Conservation (phyloP, 92 coral and sea anemone genomes). For the Umimayanthus chanpuru region DNA sequence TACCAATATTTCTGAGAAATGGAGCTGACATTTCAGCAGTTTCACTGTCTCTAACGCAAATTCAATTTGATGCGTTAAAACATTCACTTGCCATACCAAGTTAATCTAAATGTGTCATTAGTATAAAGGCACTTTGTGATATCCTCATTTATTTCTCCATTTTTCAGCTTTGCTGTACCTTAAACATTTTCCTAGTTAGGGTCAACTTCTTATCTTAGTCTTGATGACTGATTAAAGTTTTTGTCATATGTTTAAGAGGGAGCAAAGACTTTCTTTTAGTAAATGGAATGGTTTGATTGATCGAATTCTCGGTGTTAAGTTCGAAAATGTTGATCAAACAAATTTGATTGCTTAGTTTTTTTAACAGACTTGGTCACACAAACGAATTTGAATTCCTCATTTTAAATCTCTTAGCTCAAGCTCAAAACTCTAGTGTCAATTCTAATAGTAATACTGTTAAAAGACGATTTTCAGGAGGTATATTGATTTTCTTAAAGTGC, state of each 20-base stretch:
- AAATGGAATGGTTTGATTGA: slow-evolving; percentile 9
- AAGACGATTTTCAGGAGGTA: not conserved
- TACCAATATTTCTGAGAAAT: not conserved
- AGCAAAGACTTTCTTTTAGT: slow-evolving; percentile 23
- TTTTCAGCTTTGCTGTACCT: slow-evolving; percentile 27
- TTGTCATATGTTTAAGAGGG: not conserved
- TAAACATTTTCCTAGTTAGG: not conserved
- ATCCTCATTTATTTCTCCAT: not conserved
- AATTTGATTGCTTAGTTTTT: not conserved
- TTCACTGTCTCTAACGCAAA: slow-evolving; percentile 1
- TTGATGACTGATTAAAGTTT: slow-evolving; percentile 10
- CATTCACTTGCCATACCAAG: slow-evolving; percentile 7
- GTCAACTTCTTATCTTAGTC: not conserved
- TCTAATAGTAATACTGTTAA: not conserved
- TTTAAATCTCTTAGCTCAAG: not conserved
- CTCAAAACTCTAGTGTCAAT: not conserved
- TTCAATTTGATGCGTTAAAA: slow-evolving; percentile 9
- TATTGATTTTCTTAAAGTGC: no score
- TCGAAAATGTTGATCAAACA: not conserved
- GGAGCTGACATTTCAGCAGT: slow-evolving; percentile 6
- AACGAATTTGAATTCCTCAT: not conserved
- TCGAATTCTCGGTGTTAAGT: not conserved
- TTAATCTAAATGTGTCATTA: slow-evolving; percentile 7
- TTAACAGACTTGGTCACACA: slow-evolving; percentile 4
- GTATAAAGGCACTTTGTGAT: not conserved